Base-by-base conservation (phyloP, 2,113 vertebrate species). In the Psophia crepitans region DNA sequence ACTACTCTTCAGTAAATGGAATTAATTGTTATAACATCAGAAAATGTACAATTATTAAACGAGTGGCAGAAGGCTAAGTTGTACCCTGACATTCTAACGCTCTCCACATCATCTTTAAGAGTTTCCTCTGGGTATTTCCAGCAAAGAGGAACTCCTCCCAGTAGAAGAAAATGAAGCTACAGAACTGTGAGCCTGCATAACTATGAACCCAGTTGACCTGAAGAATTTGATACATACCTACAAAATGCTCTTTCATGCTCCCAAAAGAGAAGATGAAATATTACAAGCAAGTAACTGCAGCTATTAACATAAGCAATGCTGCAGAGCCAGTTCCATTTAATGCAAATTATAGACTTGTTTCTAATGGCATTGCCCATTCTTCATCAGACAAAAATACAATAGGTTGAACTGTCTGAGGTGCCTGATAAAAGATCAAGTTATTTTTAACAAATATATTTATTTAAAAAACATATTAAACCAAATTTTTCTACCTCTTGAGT, bases 281-380 rank as follows among this genome's bases (percentile, higher is more conserved):
- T 71, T 93, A 84, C 86, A 94, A 83, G 51, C 68, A 77, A 94
- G 79, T 80, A 74, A 85, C 89, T 85, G 74, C 37, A 94, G 26
- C 78, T 89, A 82, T 89, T 94, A 89, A 84, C 56, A 87, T 58
- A 79, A 91, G 48, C 75, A 88, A 46, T 44, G 75, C 22, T 60
- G 68, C 51, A 86, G 54, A 86, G 83, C 56, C 64, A 33, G 54
- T 54, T 86, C 68, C 76, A 88, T 87, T 93, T 94, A 74, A 70
- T 84, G 79, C 79, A 90, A 93, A 96, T 86, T 88, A 88, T 57
- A 70, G 30, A n/a, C 80, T 89, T 88, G 51, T 93, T 95, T 84
- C 80, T 86, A 78, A 30, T 64, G 30, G 64, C 71, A 84, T 26
- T 20, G 22, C 22, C 14, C 35, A 66, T 58, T 74, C 46, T 66